A percentile compares a stretch with the other conserved stretches of the same genome.
phyloP scores from a whole-genome alignment of 2,888 invertebrate genomes.

The Cryptocephalus primarius region DNA sequence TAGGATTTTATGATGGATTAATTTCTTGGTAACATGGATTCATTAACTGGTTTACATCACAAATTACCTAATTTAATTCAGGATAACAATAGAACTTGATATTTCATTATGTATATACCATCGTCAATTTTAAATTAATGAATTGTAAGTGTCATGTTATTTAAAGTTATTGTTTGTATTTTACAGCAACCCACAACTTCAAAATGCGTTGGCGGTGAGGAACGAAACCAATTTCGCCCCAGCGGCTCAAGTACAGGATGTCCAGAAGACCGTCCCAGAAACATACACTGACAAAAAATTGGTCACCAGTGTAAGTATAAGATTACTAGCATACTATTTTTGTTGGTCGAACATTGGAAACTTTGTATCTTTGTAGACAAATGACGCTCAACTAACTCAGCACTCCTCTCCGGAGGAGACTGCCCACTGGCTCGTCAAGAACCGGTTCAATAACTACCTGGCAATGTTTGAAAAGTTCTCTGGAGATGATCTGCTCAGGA shows the following conservation, averaged over 20 bases:
- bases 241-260: too few relatives aligned
- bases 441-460: conserved; percentile 67
- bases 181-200: conserved; percentile 6
- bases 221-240: background rate
- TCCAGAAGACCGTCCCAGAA: too few relatives aligned
- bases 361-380: background rate
- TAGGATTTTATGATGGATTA: too few relatives aligned
- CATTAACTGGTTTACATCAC: too few relatives aligned
- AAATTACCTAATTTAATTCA: too few relatives aligned
- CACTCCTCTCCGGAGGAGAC: conserved; percentile 64
- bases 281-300: too few relatives aligned
- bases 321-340: background rate
- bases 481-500: conserved; percentile 77
- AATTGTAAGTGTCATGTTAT: too few relatives aligned
- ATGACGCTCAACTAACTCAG: conserved; percentile 40
- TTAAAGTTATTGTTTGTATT: background rate
- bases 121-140: too few relatives aligned
- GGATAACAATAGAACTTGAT: too few relatives aligned
- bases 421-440: conserved; percentile 64
- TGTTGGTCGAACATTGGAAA: background rate
- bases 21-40: too few relatives aligned
- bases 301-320: too few relatives aligned
- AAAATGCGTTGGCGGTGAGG: conserved; percentile 2
- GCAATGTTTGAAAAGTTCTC: conserved; percentile 76
- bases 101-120: too few relatives aligned